Base-by-base conservation (phyloP, 2,113 vertebrate species). In the Protomyctophum bolini region DNA sequence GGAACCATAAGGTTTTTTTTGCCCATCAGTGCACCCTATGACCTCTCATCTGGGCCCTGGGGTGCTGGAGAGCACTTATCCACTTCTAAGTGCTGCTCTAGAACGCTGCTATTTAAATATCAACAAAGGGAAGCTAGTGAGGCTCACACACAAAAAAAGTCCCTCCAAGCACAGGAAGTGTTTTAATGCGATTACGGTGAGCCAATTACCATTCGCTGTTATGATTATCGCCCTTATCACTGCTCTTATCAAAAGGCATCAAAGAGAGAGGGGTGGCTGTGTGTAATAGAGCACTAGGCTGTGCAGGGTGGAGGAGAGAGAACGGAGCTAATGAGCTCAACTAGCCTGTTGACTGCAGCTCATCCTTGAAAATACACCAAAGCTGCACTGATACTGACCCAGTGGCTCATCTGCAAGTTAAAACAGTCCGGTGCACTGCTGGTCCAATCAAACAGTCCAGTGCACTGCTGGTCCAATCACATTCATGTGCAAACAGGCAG, bases 381-480 rank as follows among this genome's bases (percentile, higher is more conserved):
- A 83, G 87, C 85, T 78, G 76, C 75, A 81, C 83, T 63, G 77
- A 75, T 73, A 68, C 77, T 90, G 87, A 90, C 88, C 86, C 79
- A 84, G 79, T 82, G 79, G 87, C 88, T 92, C 89, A 92, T 92
- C 91, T 92, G 91, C 91, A 92, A 92, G 89, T 91, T 91, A 91
- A 92, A 91, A 88, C 77, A 90, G 80, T 81, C 69, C 70, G 0
- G 79, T 61, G 21, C 72, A 73, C 80, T 49, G 68, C 80, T 77
- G 76, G 82, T 79, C 76, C 88, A 87, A 88, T 91, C 90, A 92
- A 91, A 88, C 77, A 90, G 80, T 81, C 69, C 70, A 0, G 79
- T 61, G 21, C 72, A 72, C 80, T 49, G 68, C 80, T 77, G 76
- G 82, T 79, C 76, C 88, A 87, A 88, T 91, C 90, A 91, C 89